Evolutionary conservation across 1,140 invertebrate species (phyloP), one percentile per base, ranked within the genome.

Genomic region (Bombus waltoni): DNA sequence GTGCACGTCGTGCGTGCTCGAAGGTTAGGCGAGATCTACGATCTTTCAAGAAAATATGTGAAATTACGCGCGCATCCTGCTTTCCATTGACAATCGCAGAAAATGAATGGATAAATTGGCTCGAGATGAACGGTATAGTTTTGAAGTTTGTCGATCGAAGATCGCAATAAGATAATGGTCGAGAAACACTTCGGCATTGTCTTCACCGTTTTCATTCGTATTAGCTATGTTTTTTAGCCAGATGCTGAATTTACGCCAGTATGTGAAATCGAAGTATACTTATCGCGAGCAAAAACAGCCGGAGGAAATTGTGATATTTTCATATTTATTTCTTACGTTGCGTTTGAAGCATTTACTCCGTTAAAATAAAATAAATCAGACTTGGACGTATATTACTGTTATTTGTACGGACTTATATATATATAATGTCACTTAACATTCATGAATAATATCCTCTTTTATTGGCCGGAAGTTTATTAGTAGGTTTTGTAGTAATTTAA

Each of bases 1-100:
- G 83, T 62, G 86, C 44, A 82, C 28, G 47, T 35, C 35, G 65
- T 74, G 65, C 87, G 77, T 73, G 87, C 73, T 88, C 44, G 28
- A 73, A 87, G 75, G 86, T 83, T 75, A 72, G 62, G 71, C 44
- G n/a, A 32, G 65, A 78, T 84, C 78, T 85, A 38, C 13, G 42
- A 77, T 89, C 82, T 85, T 74, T 38, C 22, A 70, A 57, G 47
- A 75, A 78, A 71, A 68, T 71, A 40, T 28, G 32, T 28, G 70
- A 79, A 83, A 85, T 85, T 78, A 88, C 35, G 35, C 25, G 74
- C 59, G 59, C 38, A 35, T 15, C 15, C 15, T 35, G 15, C n/a
- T 32, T 15, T n/a, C 65, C 65, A 18, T 35, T n/a, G 65, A 18
- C n/a, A 75, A 57, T 85, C 66, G 42, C 28, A 42, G 75, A 73